phyloP scores from a whole-genome alignment of 2,888 invertebrate genomes.

The Trichopoda pennipes region DNA sequence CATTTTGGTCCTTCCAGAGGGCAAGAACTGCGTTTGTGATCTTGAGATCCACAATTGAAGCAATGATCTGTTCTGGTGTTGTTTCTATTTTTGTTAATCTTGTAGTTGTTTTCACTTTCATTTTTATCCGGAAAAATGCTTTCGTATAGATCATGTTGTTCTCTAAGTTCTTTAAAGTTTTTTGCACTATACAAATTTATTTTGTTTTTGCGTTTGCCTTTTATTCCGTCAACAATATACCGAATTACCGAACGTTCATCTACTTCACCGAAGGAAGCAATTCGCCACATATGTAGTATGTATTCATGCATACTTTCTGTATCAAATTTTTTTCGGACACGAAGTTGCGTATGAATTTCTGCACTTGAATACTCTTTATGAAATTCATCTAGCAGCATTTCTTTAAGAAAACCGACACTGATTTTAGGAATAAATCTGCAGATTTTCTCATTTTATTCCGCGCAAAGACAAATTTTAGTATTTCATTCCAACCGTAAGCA shows the following conservation, averaged over 20 bases:
- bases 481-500: conserved; percentile 38
- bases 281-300: too few relatives aligned
- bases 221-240: conserved; percentile 51
- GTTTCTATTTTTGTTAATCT: too few relatives aligned
- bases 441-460: conserved; percentile 53
- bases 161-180: conserved; percentile 33
- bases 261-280: too few relatives aligned
- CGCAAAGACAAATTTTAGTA: too few relatives aligned
- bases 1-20: too few relatives aligned
- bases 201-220: conserved; percentile 40
- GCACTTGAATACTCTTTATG: too few relatives aligned
- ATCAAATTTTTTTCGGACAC: too few relatives aligned
- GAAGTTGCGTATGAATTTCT: too few relatives aligned
- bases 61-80: conserved; percentile 30
- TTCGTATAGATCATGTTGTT: conserved; percentile 10
- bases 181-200: conserved; percentile 7
- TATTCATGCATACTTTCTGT: too few relatives aligned
- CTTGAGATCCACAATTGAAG: conserved; percentile 15
- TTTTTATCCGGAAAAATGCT: too few relatives aligned
- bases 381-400: conserved; percentile 37
- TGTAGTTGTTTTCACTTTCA: too few relatives aligned
- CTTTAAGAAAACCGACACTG: conserved; percentile 17
- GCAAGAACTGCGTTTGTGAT: too few relatives aligned
- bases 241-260: conserved; percentile 44
- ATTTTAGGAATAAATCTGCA: conserved; percentile 40